Percentiles rank a stretch among this genome's conserved stretches.
These are phyloP conservation scores for Cylas formicarius DNA, from an alignment of 1,140 invertebrate species.

Conservation along the genomic window DNA sequence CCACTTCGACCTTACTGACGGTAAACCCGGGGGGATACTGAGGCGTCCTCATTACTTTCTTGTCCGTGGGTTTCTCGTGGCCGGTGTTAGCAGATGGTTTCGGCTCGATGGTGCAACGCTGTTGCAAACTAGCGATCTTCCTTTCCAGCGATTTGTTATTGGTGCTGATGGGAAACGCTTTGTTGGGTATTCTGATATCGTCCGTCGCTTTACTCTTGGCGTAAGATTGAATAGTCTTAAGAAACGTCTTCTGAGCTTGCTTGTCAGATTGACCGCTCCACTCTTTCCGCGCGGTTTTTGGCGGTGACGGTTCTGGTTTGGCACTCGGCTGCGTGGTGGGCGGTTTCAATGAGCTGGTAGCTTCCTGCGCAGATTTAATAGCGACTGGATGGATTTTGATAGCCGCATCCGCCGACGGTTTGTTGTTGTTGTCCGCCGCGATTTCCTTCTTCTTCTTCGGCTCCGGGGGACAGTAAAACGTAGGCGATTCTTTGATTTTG, in stretches of 20 bases:
- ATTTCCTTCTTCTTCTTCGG: constrained; percentile 14
- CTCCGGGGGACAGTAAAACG: not conserved
- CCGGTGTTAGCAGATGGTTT: constrained; percentile 15
- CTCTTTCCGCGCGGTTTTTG: constrained; percentile 21
- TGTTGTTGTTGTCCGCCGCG: constrained; percentile 16
- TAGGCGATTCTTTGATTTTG: constrained; percentile 12
- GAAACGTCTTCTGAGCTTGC: constrained; percentile 31
- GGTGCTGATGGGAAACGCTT: constrained; percentile 22
- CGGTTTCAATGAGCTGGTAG: not conserved
- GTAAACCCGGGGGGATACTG: constrained; percentile 38
- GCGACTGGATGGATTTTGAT: constrained; percentile 15
- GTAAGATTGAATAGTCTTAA: constrained; percentile 34
- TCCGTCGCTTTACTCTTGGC: constrained; percentile 29
- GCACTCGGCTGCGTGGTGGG: not conserved
- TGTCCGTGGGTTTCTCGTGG: constrained; percentile 13
- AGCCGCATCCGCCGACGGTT: constrained; percentile 1
- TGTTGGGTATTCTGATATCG: constrained; percentile 12
- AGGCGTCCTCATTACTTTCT: constrained; percentile 26
- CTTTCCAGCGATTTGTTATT: constrained; percentile 28
- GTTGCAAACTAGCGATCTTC: constrained; percentile 34
- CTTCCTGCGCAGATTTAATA: constrained; percentile 7
- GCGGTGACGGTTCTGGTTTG: not conserved
- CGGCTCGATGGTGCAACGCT: constrained; percentile 30
- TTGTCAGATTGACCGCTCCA: constrained; percentile 23
- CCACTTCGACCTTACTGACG: constrained; percentile 38